Percentiles rank a stretch among this genome's conserved stretches.
phyloP scores from a whole-genome alignment of 2,113 vertebrate genomes.

The Amazona guildingii region DNA sequence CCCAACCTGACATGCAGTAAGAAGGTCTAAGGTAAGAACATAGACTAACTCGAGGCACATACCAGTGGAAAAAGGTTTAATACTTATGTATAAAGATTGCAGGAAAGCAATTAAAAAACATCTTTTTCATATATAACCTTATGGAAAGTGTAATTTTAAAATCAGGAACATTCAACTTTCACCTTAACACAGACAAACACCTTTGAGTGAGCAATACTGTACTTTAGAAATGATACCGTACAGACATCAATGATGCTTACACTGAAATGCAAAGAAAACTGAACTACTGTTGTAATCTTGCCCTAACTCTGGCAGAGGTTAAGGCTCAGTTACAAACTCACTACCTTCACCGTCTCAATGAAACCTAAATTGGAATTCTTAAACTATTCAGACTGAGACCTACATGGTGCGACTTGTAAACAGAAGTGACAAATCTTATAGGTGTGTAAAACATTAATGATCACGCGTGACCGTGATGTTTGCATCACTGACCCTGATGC shows the following conservation, averaged over 20 bases:
- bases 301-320: not conserved
- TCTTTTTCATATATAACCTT: not conserved
- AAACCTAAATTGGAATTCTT: not conserved
- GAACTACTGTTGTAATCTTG: not conserved
- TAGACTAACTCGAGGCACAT: not conserved
- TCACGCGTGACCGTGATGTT: not conserved
- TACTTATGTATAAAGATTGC: conserved; percentile 35
- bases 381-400: not conserved
- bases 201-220: not conserved
- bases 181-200: not conserved
- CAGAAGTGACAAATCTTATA: not conserved
- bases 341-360: not conserved
- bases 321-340: conserved; percentile 11
- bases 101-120: conserved; percentile 25
- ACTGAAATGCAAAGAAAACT: not conserved
- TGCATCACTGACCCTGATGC: not conserved
- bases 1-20: not conserved
- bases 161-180: not conserved
- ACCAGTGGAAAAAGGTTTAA: conserved; percentile 34
- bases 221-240: not conserved
- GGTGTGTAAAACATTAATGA: not conserved
- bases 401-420: not conserved
- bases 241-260: not conserved
- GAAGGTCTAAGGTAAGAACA: not conserved
- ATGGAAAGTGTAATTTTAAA: not conserved